Evolutionary conservation across 1,140 invertebrate genomes (phyloP).

Genomic region (Nasonia longicornis): DNA sequence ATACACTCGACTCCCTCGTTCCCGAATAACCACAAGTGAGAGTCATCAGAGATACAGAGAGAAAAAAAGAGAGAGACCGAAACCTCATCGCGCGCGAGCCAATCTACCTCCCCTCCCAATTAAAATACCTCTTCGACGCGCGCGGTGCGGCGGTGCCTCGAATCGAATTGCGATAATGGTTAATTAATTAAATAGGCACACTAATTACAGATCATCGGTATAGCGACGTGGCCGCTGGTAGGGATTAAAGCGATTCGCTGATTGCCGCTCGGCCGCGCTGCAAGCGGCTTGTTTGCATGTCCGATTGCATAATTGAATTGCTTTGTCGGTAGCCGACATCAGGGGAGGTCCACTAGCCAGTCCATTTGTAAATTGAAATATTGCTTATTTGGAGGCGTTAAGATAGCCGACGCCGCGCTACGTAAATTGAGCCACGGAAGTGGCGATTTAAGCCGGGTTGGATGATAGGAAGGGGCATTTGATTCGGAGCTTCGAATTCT

Average conservation of each 20-base stretch:
- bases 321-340: slow-evolving; percentile 5
- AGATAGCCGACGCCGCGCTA: not conserved
- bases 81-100: not conserved
- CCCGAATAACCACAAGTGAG: not conserved
- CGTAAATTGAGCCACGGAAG: slow-evolving; percentile 19
- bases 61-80: not conserved
- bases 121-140: not conserved
- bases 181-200: slow-evolving; percentile 36
- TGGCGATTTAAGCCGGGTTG: not conserved
- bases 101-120: not conserved
- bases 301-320: slow-evolving; percentile 46
- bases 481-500: not conserved
- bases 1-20: not conserved
- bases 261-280: slow-evolving; percentile 10
- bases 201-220: slow-evolving; percentile 35
- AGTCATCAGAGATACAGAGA: not conserved
- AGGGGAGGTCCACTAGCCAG: not conserved
- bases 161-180: slow-evolving; percentile 21
- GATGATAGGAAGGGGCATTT: too few species aligned
- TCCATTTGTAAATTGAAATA: slow-evolving; percentile 40
- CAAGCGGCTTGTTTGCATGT: slow-evolving; percentile 37
- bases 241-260: slow-evolving; percentile 38
- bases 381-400: slow-evolving; percentile 36
- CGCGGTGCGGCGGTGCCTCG: not conserved
- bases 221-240: not conserved